Evolutionary conservation across 2,113 vertebrate species (phyloP).

Genomic region (human): GRCh38 chr1:193928001-193928500

Average conservation of each 20-base stretch:
- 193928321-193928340: conserved; percentile 39
- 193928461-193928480: not conserved
- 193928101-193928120: no score
- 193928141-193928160: not conserved
- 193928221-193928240: conserved; percentile 4
- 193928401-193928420: conserved; percentile 39
- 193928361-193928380: not conserved
- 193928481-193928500: not conserved
- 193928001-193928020: no score
- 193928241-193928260: conserved; percentile 34
- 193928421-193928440: not conserved
- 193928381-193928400: not conserved
- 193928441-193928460: not conserved
- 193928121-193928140: no score
- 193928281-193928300: conserved; percentile 36
- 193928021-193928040: no score
- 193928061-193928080: no score
- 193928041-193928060: no score
- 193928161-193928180: not conserved
- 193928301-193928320: conserved; percentile 63
- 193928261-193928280: conserved; percentile 2
- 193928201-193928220: conserved; percentile 53
- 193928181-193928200: not conserved
- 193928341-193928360: conserved; percentile 39
- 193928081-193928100: no score